Evolutionary conservation across 2,888 invertebrate species (phyloP).

Genomic region (Xiphydria camelus): DNA sequence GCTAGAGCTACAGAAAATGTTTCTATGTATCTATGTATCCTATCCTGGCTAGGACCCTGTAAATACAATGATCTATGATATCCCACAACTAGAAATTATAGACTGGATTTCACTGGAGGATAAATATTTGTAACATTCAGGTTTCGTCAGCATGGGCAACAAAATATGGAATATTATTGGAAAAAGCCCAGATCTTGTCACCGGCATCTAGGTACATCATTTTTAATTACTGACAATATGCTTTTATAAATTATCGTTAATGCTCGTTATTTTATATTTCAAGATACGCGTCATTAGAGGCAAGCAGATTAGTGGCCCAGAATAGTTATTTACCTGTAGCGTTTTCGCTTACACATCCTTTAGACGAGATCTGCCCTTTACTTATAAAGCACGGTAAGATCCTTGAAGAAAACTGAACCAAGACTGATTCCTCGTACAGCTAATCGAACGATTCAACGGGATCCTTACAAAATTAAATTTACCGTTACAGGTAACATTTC

Average conservation of each 20-base stretch:
- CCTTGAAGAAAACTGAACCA: constrained; percentile 25
- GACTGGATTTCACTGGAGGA: too few relatives aligned
- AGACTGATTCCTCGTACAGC: constrained; percentile 31
- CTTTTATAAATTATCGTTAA: too few relatives aligned
- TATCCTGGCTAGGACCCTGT: too few relatives aligned
- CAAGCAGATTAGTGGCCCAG: constrained; percentile 38
- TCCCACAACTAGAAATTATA: too few relatives aligned
- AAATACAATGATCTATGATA: too few relatives aligned
- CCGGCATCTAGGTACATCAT: constrained; percentile 31
- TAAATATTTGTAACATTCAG: constrained; percentile 60
- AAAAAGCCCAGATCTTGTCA: constrained; percentile 61
- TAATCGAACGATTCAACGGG: too few relatives aligned
- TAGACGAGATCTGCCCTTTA: constrained; percentile 89
- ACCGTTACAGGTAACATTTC: constrained; percentile 47
- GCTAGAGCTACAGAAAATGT: background rate
- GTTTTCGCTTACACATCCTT: constrained; percentile 85
- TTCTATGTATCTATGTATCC: too few relatives aligned
- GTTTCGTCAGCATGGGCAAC: constrained; percentile 83
- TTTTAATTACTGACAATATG: background rate
- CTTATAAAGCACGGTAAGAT: constrained; percentile 67
- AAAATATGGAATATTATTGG: constrained; percentile 82
- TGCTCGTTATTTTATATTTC: too few relatives aligned
- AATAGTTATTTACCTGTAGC: constrained; percentile 68
- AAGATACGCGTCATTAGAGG: constrained; percentile 45
- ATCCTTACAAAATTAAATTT: too few relatives aligned